These are phyloP conservation scores for Icerya purchasi DNA, from an alignment of 2,888 invertebrate species.

Conservation along the genomic window DNA sequence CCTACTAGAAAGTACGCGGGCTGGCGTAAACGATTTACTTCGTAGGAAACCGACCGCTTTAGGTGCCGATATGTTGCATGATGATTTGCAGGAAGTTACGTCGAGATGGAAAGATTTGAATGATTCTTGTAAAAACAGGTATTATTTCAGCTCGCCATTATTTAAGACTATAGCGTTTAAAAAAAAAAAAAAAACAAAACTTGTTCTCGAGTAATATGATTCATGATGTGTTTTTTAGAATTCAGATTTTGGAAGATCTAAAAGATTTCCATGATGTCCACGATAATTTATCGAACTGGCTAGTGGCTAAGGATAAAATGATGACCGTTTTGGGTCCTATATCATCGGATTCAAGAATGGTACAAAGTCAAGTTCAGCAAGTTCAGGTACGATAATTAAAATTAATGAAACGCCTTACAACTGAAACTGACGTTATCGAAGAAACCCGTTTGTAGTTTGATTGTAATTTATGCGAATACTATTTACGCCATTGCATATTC, in stretches of 20 bases:
- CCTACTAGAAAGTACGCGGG: constrained; percentile 66
- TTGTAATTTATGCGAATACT: too few relatives aligned
- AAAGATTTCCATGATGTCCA: constrained; percentile 81
- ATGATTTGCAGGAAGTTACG: constrained; percentile 61
- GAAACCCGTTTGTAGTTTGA: too few relatives aligned
- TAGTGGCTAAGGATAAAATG: constrained; percentile 85
- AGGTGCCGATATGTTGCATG: constrained; percentile 62
- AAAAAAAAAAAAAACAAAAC: too few relatives aligned
- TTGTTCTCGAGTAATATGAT: too few relatives aligned
- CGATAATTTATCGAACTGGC: constrained; percentile 64
- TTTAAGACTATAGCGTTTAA: too few relatives aligned
- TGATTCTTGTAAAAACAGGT: constrained; percentile 52
- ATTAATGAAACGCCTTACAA: too few relatives aligned
- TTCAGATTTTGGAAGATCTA: constrained; percentile 59
- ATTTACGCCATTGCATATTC: too few relatives aligned
- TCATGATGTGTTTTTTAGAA: constrained; percentile 29
- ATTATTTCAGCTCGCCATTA: too few relatives aligned
- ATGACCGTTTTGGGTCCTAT: constrained; percentile 85
- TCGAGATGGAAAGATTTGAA: constrained; percentile 68
- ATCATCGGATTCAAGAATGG: constrained; percentile 85
- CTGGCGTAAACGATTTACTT: constrained; percentile 68
- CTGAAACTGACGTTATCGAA: too few relatives aligned
- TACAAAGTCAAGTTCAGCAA: constrained; percentile 87
- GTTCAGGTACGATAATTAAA: constrained; percentile 31
- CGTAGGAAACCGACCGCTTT: constrained; percentile 62